Evolutionary conservation across 1,140 invertebrate species (phyloP).

Genomic region (Rhizoglyphus robini): DNA sequence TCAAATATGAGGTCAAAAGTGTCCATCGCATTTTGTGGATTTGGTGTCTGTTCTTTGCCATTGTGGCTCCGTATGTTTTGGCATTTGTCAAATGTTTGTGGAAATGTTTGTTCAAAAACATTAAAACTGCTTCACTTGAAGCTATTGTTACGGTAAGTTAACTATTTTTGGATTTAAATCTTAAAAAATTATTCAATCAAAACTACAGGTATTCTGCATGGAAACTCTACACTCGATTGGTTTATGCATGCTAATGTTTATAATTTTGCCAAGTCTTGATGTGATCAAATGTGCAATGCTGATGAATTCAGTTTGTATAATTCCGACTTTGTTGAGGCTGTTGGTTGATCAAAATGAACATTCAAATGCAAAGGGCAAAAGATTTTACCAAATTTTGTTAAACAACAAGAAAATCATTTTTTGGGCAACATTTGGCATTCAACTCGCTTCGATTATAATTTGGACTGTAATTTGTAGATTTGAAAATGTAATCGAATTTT

Average conservation of each 20-base stretch:
- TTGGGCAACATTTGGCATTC: background rate
- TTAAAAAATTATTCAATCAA: background rate
- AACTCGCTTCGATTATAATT: constrained; percentile 29
- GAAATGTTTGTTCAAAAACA: constrained; percentile 74
- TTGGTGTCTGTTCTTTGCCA: constrained; percentile 73
- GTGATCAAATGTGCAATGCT: constrained; percentile 33
- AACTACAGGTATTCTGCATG: constrained; percentile 28
- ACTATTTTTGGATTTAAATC: background rate
- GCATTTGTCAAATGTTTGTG: constrained; percentile 64
- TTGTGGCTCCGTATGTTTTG: constrained; percentile 70
- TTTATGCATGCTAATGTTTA: constrained; percentile 33
- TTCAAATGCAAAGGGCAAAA: background rate
- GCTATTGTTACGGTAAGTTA: constrained; percentile 26
- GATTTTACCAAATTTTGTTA: background rate
- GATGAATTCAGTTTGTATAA: constrained; percentile 32
- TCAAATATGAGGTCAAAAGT: constrained; percentile 24
- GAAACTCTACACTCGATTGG: constrained; percentile 36
- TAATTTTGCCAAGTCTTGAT: constrained; percentile 35
- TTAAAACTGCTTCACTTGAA: constrained; percentile 21
- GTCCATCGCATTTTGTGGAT: constrained; percentile 63
- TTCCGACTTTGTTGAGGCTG: constrained; percentile 31
- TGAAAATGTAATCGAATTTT: constrained; percentile 56
- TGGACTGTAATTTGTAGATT: constrained; percentile 40
- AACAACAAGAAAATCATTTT: background rate
- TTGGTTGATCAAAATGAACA: constrained; percentile 13